Percentiles rank a stretch among this genome's conserved stretches.
phyloP scores from a whole-genome alignment of 2,888 invertebrate genomes.

The Mythimna pallens region DNA sequence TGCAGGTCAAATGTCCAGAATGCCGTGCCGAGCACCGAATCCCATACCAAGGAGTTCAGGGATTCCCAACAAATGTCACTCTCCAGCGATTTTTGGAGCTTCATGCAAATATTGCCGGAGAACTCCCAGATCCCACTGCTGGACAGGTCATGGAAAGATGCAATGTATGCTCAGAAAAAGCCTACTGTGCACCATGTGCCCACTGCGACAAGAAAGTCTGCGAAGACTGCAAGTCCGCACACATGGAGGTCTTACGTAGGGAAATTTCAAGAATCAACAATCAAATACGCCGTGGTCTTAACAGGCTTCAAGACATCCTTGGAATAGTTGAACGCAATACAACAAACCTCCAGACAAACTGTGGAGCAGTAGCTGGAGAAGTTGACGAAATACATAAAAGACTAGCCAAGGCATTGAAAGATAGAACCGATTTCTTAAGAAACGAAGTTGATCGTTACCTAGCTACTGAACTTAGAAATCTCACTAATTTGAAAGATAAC shows the following conservation, averaged over 20 bases:
- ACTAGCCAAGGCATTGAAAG: conserved; percentile 96
- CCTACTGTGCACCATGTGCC: conserved; percentile 96
- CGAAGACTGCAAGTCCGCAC: conserved; percentile 98
- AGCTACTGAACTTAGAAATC: conserved; percentile 95
- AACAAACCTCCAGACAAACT: conserved; percentile 96
- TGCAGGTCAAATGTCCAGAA: conserved; percentile 98
- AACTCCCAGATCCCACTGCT: conserved; percentile 97
- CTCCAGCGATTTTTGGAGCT: conserved; percentile 98
- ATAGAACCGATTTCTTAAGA: conserved; percentile 96
- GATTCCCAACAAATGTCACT: conserved; percentile 99
- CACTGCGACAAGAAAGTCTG: conserved; percentile 99
- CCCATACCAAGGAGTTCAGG: conserved; percentile 98
- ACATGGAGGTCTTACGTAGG: conserved; percentile 98
- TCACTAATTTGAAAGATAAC: conserved; percentile 97
- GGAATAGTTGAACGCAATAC: conserved; percentile 97
- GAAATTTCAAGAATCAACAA: conserved; percentile 97
- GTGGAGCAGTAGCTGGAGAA: conserved; percentile 97
- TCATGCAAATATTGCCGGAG: conserved; percentile 97
- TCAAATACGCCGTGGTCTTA: conserved; percentile 96
- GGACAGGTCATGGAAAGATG: conserved; percentile 98
- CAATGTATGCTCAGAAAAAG: conserved; percentile 97
- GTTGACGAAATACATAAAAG: conserved; percentile 97
- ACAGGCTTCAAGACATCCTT: conserved; percentile 96
- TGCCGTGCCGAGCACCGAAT: conserved; percentile 99
- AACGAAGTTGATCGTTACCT: conserved; percentile 98